Conservation (phyloP, 1,140 invertebrate genomes). For the Vanessa tameamea region DNA sequence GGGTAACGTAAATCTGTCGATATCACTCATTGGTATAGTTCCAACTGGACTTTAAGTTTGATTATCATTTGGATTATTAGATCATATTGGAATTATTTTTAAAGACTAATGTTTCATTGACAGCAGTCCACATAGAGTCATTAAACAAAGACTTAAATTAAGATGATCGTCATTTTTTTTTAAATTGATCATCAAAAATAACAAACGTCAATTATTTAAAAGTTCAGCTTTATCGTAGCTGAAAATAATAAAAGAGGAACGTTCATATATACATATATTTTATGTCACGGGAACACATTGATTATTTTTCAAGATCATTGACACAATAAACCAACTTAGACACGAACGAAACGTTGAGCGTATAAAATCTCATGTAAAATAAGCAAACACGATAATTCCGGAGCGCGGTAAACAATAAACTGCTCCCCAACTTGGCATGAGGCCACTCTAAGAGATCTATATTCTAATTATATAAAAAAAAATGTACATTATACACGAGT, state of each 20-base stretch:
- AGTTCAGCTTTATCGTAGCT: neutral
- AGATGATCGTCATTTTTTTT: no score
- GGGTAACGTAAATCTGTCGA: constrained; percentile 63
- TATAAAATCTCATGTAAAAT: neutral
- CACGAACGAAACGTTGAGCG: neutral
- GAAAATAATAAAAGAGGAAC: no score
- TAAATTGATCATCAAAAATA: no score
- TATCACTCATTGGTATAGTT: constrained; percentile 30
- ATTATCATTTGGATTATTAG: no score
- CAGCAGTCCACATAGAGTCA: no score
- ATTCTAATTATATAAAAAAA: constrained; percentile 59
- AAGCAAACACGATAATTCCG: constrained; percentile 25
- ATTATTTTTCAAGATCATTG: constrained; percentile 4
- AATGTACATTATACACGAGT: constrained; percentile 19
- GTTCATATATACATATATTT: neutral
- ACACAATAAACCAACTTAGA: neutral
- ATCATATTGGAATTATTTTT: no score
- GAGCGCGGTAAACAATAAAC: constrained; percentile 49
- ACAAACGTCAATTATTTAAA: no score
- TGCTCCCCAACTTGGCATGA: constrained; percentile 47
- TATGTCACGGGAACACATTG: neutral
- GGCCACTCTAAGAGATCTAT: constrained; percentile 41
- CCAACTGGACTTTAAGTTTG: neutral
- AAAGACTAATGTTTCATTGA: no score
- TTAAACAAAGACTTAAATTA: no score